A percentile compares a stretch with the other conserved stretches of the same genome.
phyloP scores from a whole-genome alignment of 2,888 invertebrate genomes.

The Chaetoderma sp. region DNA sequence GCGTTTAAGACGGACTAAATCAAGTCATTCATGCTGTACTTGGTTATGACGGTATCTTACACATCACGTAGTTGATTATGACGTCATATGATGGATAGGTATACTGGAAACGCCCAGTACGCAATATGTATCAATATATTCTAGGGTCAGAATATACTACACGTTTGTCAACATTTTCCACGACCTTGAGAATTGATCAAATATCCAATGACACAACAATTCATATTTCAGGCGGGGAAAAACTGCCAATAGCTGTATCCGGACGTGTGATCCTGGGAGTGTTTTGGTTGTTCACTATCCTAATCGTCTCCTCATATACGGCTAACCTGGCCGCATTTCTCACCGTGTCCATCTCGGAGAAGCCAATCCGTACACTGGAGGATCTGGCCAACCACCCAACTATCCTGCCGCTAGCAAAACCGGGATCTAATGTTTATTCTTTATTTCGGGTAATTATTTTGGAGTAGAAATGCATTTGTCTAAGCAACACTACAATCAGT shows the following conservation, averaged over 20 bases:
- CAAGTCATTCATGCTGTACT: too few relatives aligned
- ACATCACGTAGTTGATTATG: too few relatives aligned
- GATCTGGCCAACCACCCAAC: constrained; percentile 36
- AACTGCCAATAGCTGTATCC: constrained; percentile 33
- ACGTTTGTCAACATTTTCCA: too few relatives aligned
- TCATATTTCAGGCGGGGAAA: constrained; percentile 36
- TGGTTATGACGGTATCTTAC: too few relatives aligned
- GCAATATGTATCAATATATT: too few relatives aligned
- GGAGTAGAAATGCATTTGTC: not conserved
- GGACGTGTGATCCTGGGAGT: constrained; percentile 40
- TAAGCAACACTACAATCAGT: not conserved
- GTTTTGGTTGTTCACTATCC: constrained; percentile 47
- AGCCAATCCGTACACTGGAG: constrained; percentile 38
- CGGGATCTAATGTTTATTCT: constrained; percentile 35
- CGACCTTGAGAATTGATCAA: too few relatives aligned
- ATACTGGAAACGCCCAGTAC: too few relatives aligned
- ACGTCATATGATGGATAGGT: too few relatives aligned
- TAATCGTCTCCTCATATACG: constrained; percentile 44
- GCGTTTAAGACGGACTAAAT: too few relatives aligned
- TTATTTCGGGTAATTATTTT: constrained; percentile 35
- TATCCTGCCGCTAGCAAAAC: constrained; percentile 38
- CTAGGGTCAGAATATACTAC: too few relatives aligned
- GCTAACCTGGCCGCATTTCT: constrained; percentile 48
- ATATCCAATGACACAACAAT: too few relatives aligned
- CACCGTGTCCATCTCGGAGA: constrained; percentile 39